Percentiles rank a stretch among this genome's conserved stretches.
phyloP scores from a whole-genome alignment of 2,797 vertebrate genomes.

The Chloroceryle amazona region DNA sequence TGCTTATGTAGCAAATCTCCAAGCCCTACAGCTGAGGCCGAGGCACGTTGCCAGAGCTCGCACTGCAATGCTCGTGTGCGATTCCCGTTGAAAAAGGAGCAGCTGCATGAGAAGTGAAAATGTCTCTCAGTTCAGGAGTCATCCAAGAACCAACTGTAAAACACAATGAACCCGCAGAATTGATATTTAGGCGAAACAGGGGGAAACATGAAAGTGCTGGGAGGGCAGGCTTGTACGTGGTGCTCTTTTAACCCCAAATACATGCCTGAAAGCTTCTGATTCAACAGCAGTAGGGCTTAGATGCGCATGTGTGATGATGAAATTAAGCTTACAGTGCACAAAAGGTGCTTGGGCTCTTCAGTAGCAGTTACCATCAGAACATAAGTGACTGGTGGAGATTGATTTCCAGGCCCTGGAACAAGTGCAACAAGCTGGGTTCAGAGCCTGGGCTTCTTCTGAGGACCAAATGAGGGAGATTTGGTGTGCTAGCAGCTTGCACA shows the following conservation, averaged over 20 bases:
- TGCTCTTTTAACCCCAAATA: not conserved
- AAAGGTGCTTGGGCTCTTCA: not conserved
- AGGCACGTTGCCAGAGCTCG: conserved; percentile 21
- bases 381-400: not conserved
- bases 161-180: not conserved
- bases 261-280: not conserved
- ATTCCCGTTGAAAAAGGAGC: conserved; percentile 39
- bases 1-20: conserved; percentile 49
- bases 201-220: not conserved
- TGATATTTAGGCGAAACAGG: not conserved
- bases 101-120: conserved; percentile 12
- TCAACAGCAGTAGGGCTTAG: not conserved
- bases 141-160: conserved; percentile 46
- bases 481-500: not conserved
- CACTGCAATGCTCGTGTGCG: not conserved
- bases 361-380: not conserved
- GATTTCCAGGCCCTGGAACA: not conserved
- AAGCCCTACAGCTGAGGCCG: conserved; percentile 33
- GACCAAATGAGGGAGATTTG: not conserved
- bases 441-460: not conserved
- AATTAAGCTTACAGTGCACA: not conserved
- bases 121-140: conserved; percentile 62
- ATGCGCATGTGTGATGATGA: not conserved
- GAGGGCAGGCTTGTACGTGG: not conserved
- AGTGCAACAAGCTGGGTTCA: not conserved